These are phyloP conservation scores for Gambusia holbrooki DNA, from an alignment of 2,113 vertebrate genomes.

Conservation along the genomic window DNA sequence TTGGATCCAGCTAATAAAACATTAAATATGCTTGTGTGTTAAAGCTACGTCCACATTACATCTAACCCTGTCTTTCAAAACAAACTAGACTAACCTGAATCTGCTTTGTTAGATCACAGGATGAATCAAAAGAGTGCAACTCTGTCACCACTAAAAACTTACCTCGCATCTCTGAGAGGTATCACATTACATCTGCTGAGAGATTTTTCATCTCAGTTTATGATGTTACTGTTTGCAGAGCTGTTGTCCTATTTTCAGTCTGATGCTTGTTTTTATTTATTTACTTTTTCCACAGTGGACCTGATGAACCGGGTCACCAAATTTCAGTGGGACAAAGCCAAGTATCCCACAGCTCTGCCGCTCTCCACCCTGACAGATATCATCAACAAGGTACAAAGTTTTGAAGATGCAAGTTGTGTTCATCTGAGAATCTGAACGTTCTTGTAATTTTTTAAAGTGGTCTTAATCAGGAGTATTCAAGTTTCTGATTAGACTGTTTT, in stretches of 20 bases:
- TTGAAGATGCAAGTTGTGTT: not conserved
- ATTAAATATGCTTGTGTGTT: constrained; percentile 41
- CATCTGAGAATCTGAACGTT: not conserved
- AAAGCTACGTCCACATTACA: constrained; percentile 10
- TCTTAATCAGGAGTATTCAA: not conserved
- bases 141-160: constrained; percentile 61
- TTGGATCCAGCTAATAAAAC: constrained; percentile 38
- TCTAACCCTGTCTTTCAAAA: not conserved
- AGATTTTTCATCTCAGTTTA: not conserved
- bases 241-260: not conserved
- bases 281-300: constrained; percentile 83
- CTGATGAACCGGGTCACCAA: constrained; percentile 87
- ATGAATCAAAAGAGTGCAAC: constrained; percentile 33
- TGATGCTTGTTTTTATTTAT: not conserved
- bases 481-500: not conserved
- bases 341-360: constrained; percentile 89
- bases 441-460: not conserved
- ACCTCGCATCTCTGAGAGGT: constrained; percentile 74
- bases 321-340: constrained; percentile 98
- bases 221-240: not conserved
- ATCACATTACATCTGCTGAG: constrained; percentile 33
- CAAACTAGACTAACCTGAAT: constrained; percentile 32
- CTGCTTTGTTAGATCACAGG: constrained; percentile 60
- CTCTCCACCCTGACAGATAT: constrained; percentile 87
- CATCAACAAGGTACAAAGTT: constrained; percentile 86